Evolutionary conservation across 1,140 invertebrate species (phyloP).

Genomic region (Cherax quadricarinatus): DNA sequence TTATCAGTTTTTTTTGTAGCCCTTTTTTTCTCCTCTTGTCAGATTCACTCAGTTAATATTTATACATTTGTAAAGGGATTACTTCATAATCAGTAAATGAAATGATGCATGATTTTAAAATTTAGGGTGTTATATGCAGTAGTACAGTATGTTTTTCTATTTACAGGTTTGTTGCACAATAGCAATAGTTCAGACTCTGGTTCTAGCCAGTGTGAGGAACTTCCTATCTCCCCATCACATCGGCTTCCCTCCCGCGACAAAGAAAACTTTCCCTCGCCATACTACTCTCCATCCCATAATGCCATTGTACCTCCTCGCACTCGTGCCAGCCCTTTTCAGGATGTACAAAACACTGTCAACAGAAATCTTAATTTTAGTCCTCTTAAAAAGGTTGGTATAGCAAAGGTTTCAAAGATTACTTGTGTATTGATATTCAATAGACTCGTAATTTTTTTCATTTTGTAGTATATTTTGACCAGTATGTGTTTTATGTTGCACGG

Average conservation of each 20-base stretch:
- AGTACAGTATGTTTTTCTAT: no score
- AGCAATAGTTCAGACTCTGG: slow-evolving; percentile 20
- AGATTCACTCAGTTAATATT: no score
- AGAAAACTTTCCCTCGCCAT: slow-evolving; percentile 59
- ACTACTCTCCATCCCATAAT: slow-evolving; percentile 46
- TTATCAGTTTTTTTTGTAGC: no score
- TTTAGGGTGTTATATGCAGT: no score
- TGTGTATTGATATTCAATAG: no score
- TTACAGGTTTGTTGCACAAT: slow-evolving; percentile 13
- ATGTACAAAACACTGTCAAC: slow-evolving; percentile 67
- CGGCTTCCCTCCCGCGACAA: slow-evolving; percentile 45
- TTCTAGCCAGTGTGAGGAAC: slow-evolving; percentile 16
- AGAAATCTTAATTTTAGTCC: slow-evolving; percentile 63
- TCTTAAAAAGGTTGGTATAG: slow-evolving; percentile 39
- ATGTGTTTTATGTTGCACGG: not conserved
- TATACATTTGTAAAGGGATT: no score
- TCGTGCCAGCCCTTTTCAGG: slow-evolving; percentile 48
- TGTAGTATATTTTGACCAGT: not conserved
- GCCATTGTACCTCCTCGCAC: slow-evolving; percentile 22
- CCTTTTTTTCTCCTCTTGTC: no score
- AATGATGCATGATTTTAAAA: no score
- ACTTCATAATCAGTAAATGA: no score
- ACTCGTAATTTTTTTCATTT: no score
- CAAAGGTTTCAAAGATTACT: no score
- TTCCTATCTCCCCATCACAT: slow-evolving; percentile 36